Percentiles rank a stretch among this genome's conserved stretches.
phyloP scores from a whole-genome alignment of 2,797 vertebrate genomes.

The Trachops cirrhosus region DNA sequence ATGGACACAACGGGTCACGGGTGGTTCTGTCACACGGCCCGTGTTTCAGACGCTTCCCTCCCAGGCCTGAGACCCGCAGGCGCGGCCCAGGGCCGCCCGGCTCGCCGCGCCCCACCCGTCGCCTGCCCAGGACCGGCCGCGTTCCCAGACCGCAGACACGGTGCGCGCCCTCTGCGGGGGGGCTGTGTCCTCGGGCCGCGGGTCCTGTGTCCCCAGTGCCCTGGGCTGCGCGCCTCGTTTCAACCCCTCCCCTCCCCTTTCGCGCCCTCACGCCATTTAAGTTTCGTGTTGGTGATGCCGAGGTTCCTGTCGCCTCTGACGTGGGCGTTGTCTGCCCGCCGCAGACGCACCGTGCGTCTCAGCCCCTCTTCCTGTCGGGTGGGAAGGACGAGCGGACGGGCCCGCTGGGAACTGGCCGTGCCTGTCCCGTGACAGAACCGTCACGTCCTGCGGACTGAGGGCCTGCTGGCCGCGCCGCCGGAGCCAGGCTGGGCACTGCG shows the following conservation, averaged over 20 bases:
- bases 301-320: slow-evolving; percentile 68
- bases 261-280: slow-evolving; percentile 71
- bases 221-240: slow-evolving; percentile 74
- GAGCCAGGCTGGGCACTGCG: not conserved
- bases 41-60: slow-evolving; percentile 38
- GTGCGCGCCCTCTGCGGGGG: slow-evolving; percentile 1
- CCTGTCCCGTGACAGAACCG: no score
- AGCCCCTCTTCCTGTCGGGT: slow-evolving; percentile 78
- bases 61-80: slow-evolving; percentile 45
- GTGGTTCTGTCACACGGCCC: not conserved
- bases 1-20: slow-evolving; percentile 31
- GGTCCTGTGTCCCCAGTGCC: slow-evolving; percentile 73
- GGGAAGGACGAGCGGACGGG: slow-evolving; percentile 42
- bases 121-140: slow-evolving; percentile 65
- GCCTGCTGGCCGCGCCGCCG: slow-evolving; percentile 81
- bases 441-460: slow-evolving; percentile 88
- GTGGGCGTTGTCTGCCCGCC: slow-evolving; percentile 77
- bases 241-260: slow-evolving; percentile 76
- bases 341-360: slow-evolving; percentile 81
- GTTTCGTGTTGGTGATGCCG: slow-evolving; percentile 85
- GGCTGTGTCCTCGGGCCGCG: slow-evolving; percentile 51
- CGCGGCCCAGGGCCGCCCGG: not conserved
- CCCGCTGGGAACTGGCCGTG: slow-evolving; percentile 88
- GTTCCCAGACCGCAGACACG: slow-evolving; percentile 68
- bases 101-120: slow-evolving; percentile 64